Conservation (phyloP, 2,797 vertebrate genomes). For the Fistularia tabacaria region DNA sequence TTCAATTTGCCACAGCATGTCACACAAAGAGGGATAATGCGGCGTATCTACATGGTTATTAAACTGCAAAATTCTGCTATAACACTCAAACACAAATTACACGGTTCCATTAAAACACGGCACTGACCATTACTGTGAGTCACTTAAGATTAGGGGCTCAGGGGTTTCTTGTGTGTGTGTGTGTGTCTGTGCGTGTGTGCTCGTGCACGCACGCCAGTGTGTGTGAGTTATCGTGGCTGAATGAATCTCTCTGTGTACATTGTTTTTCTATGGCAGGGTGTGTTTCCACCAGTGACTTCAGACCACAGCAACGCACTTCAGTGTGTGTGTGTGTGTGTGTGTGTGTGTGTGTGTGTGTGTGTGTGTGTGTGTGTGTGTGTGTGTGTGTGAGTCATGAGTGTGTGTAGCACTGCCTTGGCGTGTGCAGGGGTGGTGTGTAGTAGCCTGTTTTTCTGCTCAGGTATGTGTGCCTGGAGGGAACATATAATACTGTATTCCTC, state of each 20-base stretch:
- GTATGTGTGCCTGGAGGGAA: constrained; percentile 78
- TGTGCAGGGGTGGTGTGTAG: constrained; percentile 69
- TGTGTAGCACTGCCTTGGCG: constrained; percentile 56
- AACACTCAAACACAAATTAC: constrained; percentile 49
- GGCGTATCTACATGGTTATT: constrained; percentile 8
- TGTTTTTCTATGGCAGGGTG: constrained; percentile 60
- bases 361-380: constrained; percentile 35
- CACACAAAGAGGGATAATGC: constrained; percentile 2
- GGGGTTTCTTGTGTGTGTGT: background rate
- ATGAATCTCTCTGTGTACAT: constrained; percentile 41
- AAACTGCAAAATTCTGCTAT: constrained; percentile 29
- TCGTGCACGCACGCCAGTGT: constrained; percentile 19
- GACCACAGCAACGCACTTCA: constrained; percentile 60
- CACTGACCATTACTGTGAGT: constrained; percentile 50
- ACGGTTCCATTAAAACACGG: constrained; percentile 49
- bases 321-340: constrained; percentile 25
- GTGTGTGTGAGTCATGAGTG: constrained; percentile 47
- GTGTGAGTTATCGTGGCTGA: constrained; percentile 12
- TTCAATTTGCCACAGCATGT: constrained; percentile 7
- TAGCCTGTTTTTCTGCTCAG: constrained; percentile 75
- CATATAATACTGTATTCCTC: constrained; percentile 60
- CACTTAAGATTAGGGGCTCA: constrained; percentile 48
- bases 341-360: constrained; percentile 31
- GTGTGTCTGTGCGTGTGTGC: constrained; percentile 30
- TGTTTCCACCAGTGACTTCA: constrained; percentile 69